Base-by-base conservation (phyloP, 2,888 invertebrate species). In the Sphaerophoria taeniata region DNA sequence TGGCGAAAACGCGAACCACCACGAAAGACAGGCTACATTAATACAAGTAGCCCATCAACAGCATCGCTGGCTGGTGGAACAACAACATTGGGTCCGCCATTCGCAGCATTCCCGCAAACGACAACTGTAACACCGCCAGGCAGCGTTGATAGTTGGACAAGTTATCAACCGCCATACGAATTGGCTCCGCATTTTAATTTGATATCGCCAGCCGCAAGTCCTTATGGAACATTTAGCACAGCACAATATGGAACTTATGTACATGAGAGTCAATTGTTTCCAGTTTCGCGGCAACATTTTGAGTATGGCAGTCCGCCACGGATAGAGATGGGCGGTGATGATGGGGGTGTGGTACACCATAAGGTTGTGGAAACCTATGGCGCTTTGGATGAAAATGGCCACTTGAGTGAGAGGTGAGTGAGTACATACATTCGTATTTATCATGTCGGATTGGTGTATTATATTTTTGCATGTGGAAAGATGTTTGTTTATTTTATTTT, bases 1-100 rank as follows among this genome's bases (percentile, higher is more conserved):
- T 98, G 98, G 98, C 94, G 98, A 61, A 98, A 98, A 91, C 95
- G 98, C 47, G 98, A 98, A 90, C 98, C 98, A 0, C 98, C 98
- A 0, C 94, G 98, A 47, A 98, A 98, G 92, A 97, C 97, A 0
- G 96, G 96, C 45, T 95, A 95, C 93, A 94, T 96, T 89, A 95
- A 95, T 75, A 94, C 95, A 3, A 95, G 94, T 89, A 95, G 95
- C 0, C 95, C 95, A 88, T 95, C 95, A 2, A 94, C 94, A 56
- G 89, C 90, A 0, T 79, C 89, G 0, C 71, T 90, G 56, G 88
- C 24, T 24, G 24, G 90, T 72, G 88, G 90, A 61, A 94, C 94
- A 43, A 88, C 88, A 9, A 88, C 91, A 0, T 76, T 92, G 73
- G 91, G 91, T 0, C 95, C 95, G 5, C 95, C 95, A 43, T 94